Percentiles rank a stretch among this genome's conserved stretches.
Evolutionary conservation across 2,113 vertebrate species (phyloP).

Genomic region (Leucopsar rothschildi): DNA sequence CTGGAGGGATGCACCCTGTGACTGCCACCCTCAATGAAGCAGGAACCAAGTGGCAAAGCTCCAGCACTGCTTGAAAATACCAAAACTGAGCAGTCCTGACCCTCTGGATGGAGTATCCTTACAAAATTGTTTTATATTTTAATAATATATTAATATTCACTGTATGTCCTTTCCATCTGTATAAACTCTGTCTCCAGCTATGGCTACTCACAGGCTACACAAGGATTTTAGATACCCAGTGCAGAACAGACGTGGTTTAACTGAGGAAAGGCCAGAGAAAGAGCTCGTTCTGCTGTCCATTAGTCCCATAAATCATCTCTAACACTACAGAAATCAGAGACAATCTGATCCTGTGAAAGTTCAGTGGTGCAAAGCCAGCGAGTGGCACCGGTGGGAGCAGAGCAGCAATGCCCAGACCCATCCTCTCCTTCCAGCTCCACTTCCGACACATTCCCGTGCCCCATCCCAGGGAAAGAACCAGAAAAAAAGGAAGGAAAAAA

Average conservation of each 20-base stretch:
- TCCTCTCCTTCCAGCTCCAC: neutral
- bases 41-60: neutral
- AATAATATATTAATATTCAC: neutral
- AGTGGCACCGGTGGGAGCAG: neutral
- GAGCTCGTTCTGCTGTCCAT: neutral
- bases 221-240: accelerated
- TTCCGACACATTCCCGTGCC: accelerated
- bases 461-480: neutral
- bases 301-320: neutral
- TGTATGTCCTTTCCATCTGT: neutral
- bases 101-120: neutral
- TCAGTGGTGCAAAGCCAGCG: neutral
- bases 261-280: neutral
- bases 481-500: neutral
- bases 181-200: neutral
- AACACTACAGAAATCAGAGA: neutral
- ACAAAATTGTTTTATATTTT: neutral
- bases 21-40: neutral
- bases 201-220: neutral
- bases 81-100: neutral
- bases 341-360: neutral
- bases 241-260: neutral
- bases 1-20: accelerated
- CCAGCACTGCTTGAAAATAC: neutral
- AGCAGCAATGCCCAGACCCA: no score